Conservation (phyloP, 2,888 invertebrate genomes). For the Piscicola geometra region DNA sequence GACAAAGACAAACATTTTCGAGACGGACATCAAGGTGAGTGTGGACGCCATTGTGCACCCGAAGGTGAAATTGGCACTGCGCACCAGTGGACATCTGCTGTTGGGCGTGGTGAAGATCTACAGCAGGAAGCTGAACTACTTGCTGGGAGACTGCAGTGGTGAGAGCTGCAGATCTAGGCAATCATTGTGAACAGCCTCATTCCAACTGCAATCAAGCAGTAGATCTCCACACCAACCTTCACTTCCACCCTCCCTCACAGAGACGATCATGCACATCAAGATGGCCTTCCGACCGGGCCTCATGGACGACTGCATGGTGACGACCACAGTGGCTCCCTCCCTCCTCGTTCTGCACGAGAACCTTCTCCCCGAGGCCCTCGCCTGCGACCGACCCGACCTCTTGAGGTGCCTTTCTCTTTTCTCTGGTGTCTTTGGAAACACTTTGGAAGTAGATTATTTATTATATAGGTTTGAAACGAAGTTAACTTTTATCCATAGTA, state of each 20-base stretch:
- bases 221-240: background rate
- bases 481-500: too few relatives aligned
- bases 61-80: slow-evolving; percentile 89
- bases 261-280: slow-evolving; percentile 99
- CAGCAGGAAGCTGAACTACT: slow-evolving; percentile 94
- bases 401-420: background rate
- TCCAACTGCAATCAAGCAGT: too few relatives aligned
- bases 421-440: background rate
- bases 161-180: background rate
- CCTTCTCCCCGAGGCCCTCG: background rate
- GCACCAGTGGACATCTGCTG: slow-evolving; percentile 94
- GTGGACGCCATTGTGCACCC: slow-evolving; percentile 98
- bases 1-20: slow-evolving; percentile 98
- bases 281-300: slow-evolving; percentile 72
- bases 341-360: slow-evolving; percentile 6
- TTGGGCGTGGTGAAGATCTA: slow-evolving; percentile 97
- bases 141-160: slow-evolving; percentile 90
- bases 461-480: too few relatives aligned
- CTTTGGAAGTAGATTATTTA: too few relatives aligned
- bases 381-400: background rate
- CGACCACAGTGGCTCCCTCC: background rate
- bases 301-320: background rate
- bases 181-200: too few relatives aligned
- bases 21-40: slow-evolving; percentile 97
- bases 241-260: slow-evolving; percentile 53